Conservation (phyloP, 92 coral and sea anemone genomes). For the Actinernus sp. region DNA sequence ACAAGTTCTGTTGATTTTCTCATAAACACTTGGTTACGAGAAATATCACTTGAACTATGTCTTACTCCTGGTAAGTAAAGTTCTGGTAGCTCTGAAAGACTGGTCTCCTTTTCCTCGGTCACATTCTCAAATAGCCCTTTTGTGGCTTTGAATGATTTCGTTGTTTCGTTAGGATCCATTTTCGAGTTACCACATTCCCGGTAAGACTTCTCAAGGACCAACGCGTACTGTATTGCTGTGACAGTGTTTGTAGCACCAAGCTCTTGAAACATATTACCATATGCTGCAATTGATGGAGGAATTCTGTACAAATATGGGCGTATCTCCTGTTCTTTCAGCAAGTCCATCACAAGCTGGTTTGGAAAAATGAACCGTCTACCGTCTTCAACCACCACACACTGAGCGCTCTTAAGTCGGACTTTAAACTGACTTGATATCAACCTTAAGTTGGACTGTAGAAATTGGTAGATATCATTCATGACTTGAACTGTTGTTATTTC, state of each 20-base stretch:
- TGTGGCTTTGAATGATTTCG: constrained; percentile 21
- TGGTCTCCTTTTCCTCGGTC: neutral
- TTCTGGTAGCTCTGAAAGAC: neutral
- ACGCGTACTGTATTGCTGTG: constrained; percentile 51
- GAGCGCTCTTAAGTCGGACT: constrained; percentile 6
- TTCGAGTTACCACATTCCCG: constrained; percentile 20
- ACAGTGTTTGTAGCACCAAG: constrained; percentile 61
- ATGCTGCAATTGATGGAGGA: constrained; percentile 45
- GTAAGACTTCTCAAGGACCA: constrained; percentile 47
- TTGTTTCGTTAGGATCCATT: constrained; percentile 39
- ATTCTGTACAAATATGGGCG: constrained; percentile 53
- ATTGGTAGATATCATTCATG: constrained; percentile 69
- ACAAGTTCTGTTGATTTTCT: constrained; percentile 31
- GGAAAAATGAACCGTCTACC: constrained; percentile 37
- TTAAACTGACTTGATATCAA: neutral
- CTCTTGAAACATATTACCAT: constrained; percentile 18
- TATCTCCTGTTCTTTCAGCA: constrained; percentile 34
- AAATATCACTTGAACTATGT: too few species aligned
- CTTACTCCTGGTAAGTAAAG: constrained; percentile 31
- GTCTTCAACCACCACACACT: constrained; percentile 56
- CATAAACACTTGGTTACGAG: constrained; percentile 12
- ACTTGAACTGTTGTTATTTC: too few species aligned
- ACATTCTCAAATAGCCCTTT: constrained; percentile 55
- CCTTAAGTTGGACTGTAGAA: too few species aligned
- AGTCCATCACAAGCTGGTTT: constrained; percentile 44